These are phyloP conservation scores for Quadroppia sp. DNA, from an alignment of 2,888 invertebrate genomes.

Conservation along the genomic window DNA sequence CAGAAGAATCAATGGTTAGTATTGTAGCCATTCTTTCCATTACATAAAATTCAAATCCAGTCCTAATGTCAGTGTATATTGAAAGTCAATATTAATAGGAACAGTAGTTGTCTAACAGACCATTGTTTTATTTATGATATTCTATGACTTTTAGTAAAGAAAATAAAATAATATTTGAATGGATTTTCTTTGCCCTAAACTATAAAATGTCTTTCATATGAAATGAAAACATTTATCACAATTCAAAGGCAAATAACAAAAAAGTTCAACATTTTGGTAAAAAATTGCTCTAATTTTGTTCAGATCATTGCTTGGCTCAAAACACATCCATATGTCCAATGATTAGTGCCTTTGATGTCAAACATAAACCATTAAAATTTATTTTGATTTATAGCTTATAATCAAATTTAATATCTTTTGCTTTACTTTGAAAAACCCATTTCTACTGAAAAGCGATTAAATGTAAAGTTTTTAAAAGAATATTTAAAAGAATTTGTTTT, in stretches of 20 bases:
- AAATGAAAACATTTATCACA: slow-evolving; percentile 21
- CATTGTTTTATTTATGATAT: slow-evolving; percentile 22
- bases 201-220: neutral
- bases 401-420: neutral
- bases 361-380: neutral
- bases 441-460: neutral
- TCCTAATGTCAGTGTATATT: neutral
- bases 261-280: neutral
- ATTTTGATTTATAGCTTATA: slow-evolving; percentile 19
- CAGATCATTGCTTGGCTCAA: neutral
- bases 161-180: slow-evolving; percentile 8
- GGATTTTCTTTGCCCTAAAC: neutral
- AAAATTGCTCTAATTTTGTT: neutral
- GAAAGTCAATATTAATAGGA: neutral
- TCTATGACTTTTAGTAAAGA: neutral
- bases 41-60: neutral
- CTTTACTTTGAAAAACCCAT: neutral
- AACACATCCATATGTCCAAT: neutral
- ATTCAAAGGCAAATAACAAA: slow-evolving; percentile 9
- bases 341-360: neutral
- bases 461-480: neutral
- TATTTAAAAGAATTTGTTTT: neutral
- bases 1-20: too few relatives aligned
- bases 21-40: neutral
- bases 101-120: neutral